Percentiles rank a stretch among this genome's conserved stretches.
Evolutionary conservation across 2,113 vertebrate genomes (phyloP).

Genomic region (Sisor rabdophorus): DNA sequence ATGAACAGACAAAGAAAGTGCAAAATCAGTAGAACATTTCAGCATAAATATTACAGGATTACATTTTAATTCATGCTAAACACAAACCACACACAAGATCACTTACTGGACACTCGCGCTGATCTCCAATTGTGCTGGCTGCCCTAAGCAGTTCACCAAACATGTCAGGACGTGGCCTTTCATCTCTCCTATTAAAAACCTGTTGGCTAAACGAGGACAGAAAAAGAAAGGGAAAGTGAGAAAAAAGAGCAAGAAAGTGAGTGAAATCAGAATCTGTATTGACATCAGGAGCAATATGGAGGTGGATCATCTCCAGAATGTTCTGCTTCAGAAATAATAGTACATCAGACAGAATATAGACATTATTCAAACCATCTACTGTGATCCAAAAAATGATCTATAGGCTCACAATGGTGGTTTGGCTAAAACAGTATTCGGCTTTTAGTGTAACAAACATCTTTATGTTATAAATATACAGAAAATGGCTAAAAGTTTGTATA

Average conservation of each 20-base stretch:
- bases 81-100: too few species aligned
- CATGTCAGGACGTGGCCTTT: constrained; percentile 77
- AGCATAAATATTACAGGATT: too few species aligned
- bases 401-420: too few species aligned
- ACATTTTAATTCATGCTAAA: too few species aligned
- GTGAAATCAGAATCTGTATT: constrained; percentile 84
- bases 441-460: too few species aligned
- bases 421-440: too few species aligned
- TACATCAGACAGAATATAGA: neutral
- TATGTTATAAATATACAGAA: too few species aligned
- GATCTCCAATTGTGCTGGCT: constrained; percentile 88
- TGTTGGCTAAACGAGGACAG: constrained; percentile 76
- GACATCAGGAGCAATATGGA: constrained; percentile 85
- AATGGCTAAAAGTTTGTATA: too few species aligned
- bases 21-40: too few species aligned
- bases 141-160: constrained; percentile 90
- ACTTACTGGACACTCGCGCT: constrained; percentile 91
- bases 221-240: neutral
- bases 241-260: neutral
- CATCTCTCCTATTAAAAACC: constrained; percentile 78
- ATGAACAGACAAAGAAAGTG: too few species aligned
- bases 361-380: too few species aligned
- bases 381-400: too few species aligned
- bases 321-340: constrained; percentile 77
- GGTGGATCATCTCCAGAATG: constrained; percentile 90